phyloP scores from a whole-genome alignment of 30 jellyfish, hydroid and myxozoan species.

The Cassiopea andromeda region DNA sequence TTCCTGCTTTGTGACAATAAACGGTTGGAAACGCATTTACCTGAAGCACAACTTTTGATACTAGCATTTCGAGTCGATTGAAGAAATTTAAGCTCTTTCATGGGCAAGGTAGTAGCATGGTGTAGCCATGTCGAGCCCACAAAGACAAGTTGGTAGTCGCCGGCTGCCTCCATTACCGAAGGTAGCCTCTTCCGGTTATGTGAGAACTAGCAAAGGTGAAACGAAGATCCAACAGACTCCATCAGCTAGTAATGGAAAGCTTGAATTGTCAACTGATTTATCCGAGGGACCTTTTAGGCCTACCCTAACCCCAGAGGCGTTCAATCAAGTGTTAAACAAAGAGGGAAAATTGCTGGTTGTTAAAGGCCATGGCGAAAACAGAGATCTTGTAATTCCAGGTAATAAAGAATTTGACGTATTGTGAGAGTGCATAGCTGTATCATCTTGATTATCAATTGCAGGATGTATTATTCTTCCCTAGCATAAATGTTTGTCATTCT shows the following conservation, averaged over 20 bases:
- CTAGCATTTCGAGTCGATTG: neutral
- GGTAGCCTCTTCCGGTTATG: slow-evolving; percentile 39
- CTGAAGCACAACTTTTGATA: slow-evolving; percentile 29
- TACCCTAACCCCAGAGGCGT: slow-evolving; percentile 57
- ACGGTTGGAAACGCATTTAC: neutral
- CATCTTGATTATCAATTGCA: neutral
- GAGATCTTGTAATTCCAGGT: slow-evolving; percentile 52
- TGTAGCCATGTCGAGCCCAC: slow-evolving; percentile 84
- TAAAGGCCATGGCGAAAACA: slow-evolving; percentile 5
- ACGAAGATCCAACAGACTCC: slow-evolving; percentile 15
- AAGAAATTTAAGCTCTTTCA: neutral
- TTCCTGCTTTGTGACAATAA: neutral
- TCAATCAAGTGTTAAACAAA: slow-evolving; percentile 29
- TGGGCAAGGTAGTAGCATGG: neutral
- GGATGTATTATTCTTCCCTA: too few species aligned
- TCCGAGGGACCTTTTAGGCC: slow-evolving; percentile 85
- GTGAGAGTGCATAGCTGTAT: neutral
- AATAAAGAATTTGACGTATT: neutral
- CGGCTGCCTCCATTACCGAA: slow-evolving; percentile 90
- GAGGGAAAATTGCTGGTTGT: slow-evolving; percentile 7
- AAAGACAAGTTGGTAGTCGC: slow-evolving; percentile 87
- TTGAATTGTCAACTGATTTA: slow-evolving; percentile 56
- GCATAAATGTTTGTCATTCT: too few species aligned
- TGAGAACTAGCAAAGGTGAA: slow-evolving; percentile 48
- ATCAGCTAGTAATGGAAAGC: slow-evolving; percentile 27